These are phyloP conservation scores for Standfussiana lucernea DNA, from an alignment of 2,888 invertebrate genomes.

Conservation along the genomic window DNA sequence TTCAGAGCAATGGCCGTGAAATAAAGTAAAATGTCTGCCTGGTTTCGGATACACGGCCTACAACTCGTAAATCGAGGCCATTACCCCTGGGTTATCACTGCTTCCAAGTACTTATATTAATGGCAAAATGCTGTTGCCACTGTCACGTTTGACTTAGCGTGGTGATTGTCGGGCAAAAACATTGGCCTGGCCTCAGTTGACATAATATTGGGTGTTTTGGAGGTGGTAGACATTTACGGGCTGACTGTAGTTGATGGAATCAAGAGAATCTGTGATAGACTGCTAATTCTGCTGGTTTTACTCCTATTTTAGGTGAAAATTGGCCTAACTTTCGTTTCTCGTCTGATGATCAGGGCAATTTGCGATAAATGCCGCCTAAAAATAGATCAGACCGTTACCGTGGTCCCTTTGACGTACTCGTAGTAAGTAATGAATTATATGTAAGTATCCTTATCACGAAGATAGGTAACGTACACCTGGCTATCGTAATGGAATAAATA, in stretches of 20 bases:
- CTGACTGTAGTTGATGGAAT: neutral
- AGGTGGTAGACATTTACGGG: neutral
- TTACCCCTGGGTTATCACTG: neutral
- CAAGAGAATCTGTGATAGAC: neutral
- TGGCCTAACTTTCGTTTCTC: no score
- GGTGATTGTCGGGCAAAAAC: neutral
- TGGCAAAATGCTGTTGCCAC: slow-evolving; percentile 6
- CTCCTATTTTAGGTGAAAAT: neutral
- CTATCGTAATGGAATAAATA: slow-evolving; percentile 37
- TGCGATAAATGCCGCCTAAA: neutral
- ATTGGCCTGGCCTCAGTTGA: neutral
- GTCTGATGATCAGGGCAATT: neutral
- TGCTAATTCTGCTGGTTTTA: neutral
- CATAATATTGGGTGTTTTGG: neutral
- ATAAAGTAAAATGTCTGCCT: neutral
- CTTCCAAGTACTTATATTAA: neutral
- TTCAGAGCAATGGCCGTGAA: neutral
- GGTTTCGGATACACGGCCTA: neutral
- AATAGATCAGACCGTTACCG: neutral
- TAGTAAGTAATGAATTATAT: slow-evolving; percentile 19
- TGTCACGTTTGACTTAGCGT: neutral
- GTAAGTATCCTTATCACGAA: neutral
- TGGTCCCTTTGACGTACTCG: neutral
- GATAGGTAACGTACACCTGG: slow-evolving; percentile 17
- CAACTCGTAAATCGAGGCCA: neutral